A percentile compares a stretch with the other conserved stretches of the same genome.
These are phyloP conservation scores for Oligia strigilis DNA, from an alignment of 2,888 invertebrate species.

Conservation along the genomic window DNA sequence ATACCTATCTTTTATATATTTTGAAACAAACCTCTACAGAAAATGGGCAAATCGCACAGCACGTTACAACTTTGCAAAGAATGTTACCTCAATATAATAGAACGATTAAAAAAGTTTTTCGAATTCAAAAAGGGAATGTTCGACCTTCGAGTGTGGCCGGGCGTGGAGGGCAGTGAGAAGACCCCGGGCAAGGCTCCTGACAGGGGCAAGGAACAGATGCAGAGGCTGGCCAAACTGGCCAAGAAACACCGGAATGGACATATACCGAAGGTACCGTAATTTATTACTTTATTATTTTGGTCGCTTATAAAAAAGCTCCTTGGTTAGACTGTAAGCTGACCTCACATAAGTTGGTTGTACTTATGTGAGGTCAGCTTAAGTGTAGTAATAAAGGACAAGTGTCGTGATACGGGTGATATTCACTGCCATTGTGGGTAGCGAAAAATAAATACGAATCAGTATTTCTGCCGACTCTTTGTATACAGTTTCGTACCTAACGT, in stretches of 20 bases:
- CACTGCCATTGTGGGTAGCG: not conserved
- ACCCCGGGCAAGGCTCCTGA: slow-evolving; percentile 97
- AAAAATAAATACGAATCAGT: not conserved
- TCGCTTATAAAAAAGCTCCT: not conserved
- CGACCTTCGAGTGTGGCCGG: slow-evolving; percentile 97
- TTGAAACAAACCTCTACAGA: slow-evolving; percentile 3
- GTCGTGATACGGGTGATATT: not conserved
- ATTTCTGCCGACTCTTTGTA: not conserved
- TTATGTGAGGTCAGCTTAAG: no score
- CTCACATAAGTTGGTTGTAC: no score
- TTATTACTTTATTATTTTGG: not conserved
- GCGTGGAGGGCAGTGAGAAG: slow-evolving; percentile 94
- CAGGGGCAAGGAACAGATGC: slow-evolving; percentile 96
- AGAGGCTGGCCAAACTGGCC: slow-evolving; percentile 96
- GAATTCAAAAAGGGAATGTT: slow-evolving; percentile 92
- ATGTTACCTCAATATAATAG: slow-evolving; percentile 70
- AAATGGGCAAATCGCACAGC: slow-evolving; percentile 78
- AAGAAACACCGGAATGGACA: slow-evolving; percentile 98
- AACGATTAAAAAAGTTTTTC: slow-evolving; percentile 72
- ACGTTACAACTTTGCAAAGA: slow-evolving; percentile 71
- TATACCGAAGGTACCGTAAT: slow-evolving; percentile 93
- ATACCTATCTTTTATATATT: not conserved
- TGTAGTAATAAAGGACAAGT: not conserved
- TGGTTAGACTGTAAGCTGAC: not conserved
- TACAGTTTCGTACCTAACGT: not conserved